Conservation (phyloP, 2,888 invertebrate species). For the Lobophora halterata region DNA sequence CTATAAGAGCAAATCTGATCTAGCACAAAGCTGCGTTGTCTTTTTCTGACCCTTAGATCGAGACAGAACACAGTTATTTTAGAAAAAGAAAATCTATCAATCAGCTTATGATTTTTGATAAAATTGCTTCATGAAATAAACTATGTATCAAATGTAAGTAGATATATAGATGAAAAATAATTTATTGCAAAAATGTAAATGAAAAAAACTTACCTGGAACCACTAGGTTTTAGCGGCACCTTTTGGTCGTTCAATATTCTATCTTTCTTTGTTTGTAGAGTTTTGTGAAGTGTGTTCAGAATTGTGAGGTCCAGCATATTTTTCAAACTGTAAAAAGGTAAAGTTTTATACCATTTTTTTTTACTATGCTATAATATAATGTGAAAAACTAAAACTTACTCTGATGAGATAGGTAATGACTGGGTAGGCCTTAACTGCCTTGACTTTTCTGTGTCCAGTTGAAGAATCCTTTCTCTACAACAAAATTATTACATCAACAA, state of each 20-base stretch:
- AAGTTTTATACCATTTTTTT: slow-evolving; percentile 2
- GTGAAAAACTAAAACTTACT: slow-evolving; percentile 17
- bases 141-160: too few species aligned
- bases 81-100: too few species aligned
- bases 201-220: slow-evolving; percentile 24
- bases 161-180: too few species aligned
- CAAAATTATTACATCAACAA: too few species aligned
- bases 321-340: slow-evolving; percentile 25
- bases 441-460: slow-evolving; percentile 66
- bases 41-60: too few species aligned
- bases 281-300: slow-evolving; percentile 25
- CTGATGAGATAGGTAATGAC: slow-evolving; percentile 58
- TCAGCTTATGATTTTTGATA: too few species aligned
- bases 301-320: slow-evolving; percentile 30
- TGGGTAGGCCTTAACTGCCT: slow-evolving; percentile 70
- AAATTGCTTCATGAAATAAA: too few species aligned
- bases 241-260: slow-evolving; percentile 29
- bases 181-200: too few species aligned
- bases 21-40: too few species aligned
- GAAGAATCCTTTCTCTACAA: slow-evolving; percentile 46
- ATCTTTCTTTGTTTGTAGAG: slow-evolving; percentile 26
- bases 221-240: slow-evolving; percentile 23
- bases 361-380: too few species aligned
- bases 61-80: too few species aligned
- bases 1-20: too few species aligned